A percentile compares a stretch with the other conserved stretches of the same genome.
These are phyloP conservation scores for Clanis bilineata DNA, from an alignment of 2,888 invertebrate species.

Conservation along the genomic window DNA sequence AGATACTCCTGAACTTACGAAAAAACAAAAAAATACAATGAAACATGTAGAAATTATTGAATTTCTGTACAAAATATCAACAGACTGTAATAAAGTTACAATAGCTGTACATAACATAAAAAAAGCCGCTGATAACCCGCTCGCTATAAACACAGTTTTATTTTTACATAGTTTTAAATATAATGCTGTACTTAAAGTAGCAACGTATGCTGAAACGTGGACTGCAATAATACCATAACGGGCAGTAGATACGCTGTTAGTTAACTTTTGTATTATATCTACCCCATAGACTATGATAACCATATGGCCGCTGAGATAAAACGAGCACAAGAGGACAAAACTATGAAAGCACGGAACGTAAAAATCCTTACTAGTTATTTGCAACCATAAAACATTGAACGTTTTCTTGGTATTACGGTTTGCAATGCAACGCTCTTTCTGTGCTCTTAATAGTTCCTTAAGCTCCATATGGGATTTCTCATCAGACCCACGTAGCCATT, in stretches of 20 bases:
- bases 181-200: conserved; percentile 14
- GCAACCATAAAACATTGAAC: not conserved
- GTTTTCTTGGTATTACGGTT: not conserved
- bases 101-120: conserved; percentile 18
- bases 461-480: not conserved
- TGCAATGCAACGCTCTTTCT: not conserved
- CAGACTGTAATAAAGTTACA: conserved; percentile 22
- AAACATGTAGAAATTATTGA: conserved; percentile 23
- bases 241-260: conserved; percentile 16
- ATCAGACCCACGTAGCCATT: conserved; percentile 3
- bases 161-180: conserved; percentile 22
- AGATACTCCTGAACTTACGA: conserved; percentile 21
- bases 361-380: conserved; percentile 20
- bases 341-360: conserved; percentile 23
- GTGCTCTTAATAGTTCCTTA: not conserved
- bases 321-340: conserved; percentile 20
- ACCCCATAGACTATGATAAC: conserved; percentile 24
- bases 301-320: conserved; percentile 24
- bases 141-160: conserved; percentile 23
- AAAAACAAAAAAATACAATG: conserved; percentile 22
- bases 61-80: conserved; percentile 17
- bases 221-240: conserved; percentile 22
- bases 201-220: conserved; percentile 19
- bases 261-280: conserved; percentile 21
- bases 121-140: conserved; percentile 12